phyloP scores from a whole-genome alignment of 1,140 invertebrate genomes.

The Apis florea region DNA sequence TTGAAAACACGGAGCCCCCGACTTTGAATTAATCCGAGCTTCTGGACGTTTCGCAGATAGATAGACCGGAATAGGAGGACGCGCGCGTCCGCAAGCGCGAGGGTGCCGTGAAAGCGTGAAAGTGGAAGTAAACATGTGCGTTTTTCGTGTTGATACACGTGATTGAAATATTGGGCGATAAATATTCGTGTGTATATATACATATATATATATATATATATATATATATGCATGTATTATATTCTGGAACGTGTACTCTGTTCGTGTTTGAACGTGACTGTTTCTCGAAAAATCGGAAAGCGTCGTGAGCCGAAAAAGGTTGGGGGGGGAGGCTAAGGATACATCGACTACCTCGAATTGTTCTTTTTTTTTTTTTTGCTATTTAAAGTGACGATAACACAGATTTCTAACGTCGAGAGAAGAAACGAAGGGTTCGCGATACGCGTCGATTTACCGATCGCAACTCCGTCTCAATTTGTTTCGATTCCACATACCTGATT shows the following conservation, averaged over 20 bases:
- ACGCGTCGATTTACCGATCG: no score
- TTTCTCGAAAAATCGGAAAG: conserved; percentile 1
- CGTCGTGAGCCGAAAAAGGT: not conserved
- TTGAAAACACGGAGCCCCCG: no score
- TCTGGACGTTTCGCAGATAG: conserved; percentile 39
- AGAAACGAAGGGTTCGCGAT: no score
- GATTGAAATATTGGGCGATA: conserved; percentile 8
- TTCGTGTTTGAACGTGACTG: conserved; percentile 50
- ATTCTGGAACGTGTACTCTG: conserved; percentile 28
- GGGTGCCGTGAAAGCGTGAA: conserved; percentile 2
- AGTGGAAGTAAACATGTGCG: conserved; percentile 3
- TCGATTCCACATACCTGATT: no score
- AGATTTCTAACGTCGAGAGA: no score
- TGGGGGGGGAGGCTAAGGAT: no score
- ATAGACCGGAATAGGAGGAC: not conserved
- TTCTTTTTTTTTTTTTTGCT: no score
- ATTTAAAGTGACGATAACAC: no score
- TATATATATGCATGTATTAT: no score
- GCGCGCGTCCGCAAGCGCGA: not conserved
- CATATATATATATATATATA: no score
- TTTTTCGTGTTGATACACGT: conserved; percentile 9
- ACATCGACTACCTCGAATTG: not conserved
- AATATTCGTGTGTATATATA: conserved; percentile 46
- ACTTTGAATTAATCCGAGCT: not conserved
- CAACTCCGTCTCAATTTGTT: no score